These are phyloP conservation scores for Tachycineta bicolor DNA, from an alignment of 2,113 vertebrate genomes.

Conservation along the genomic window DNA sequence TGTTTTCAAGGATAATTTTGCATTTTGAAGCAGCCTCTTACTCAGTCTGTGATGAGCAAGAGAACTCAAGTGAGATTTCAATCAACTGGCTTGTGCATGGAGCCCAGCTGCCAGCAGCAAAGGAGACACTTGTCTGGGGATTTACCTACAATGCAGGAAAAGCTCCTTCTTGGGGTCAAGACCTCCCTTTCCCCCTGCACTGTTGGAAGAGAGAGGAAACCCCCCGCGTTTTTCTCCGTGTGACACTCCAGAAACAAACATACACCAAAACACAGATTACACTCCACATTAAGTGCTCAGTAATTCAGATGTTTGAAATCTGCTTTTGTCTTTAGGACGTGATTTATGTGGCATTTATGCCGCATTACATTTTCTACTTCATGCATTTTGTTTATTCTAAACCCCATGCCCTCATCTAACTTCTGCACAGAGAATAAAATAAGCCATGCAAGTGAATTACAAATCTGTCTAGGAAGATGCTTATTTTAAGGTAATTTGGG, in stretches of 20 bases:
- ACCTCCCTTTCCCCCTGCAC: neutral
- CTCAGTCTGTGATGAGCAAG: neutral
- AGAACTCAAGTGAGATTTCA: slow-evolving; percentile 7
- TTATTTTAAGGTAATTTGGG: neutral
- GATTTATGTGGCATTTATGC: slow-evolving; percentile 48
- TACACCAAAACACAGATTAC: slow-evolving; percentile 29
- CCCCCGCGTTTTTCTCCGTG: neutral
- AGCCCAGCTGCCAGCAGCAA: neutral
- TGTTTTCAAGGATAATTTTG: slow-evolving; percentile 37
- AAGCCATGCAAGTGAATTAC: neutral
- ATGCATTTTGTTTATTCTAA: slow-evolving; percentile 34
- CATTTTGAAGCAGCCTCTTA: slow-evolving; percentile 22
- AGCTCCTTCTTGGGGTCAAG: neutral
- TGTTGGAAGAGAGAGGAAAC: neutral
- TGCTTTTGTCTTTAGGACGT: slow-evolving; percentile 57
- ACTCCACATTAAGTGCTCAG: slow-evolving; percentile 30
- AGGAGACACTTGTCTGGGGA: neutral
- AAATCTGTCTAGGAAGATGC: neutral
- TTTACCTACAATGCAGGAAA: neutral
- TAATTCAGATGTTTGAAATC: slow-evolving; percentile 50
- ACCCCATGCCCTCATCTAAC: neutral
- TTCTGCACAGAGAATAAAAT: neutral
- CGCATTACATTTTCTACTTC: slow-evolving; percentile 21
- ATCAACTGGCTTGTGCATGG: neutral
- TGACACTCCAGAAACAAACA: neutral